Evolutionary conservation across 2,888 invertebrate genomes (phyloP).

Genomic region (Itoplectis maculator): DNA sequence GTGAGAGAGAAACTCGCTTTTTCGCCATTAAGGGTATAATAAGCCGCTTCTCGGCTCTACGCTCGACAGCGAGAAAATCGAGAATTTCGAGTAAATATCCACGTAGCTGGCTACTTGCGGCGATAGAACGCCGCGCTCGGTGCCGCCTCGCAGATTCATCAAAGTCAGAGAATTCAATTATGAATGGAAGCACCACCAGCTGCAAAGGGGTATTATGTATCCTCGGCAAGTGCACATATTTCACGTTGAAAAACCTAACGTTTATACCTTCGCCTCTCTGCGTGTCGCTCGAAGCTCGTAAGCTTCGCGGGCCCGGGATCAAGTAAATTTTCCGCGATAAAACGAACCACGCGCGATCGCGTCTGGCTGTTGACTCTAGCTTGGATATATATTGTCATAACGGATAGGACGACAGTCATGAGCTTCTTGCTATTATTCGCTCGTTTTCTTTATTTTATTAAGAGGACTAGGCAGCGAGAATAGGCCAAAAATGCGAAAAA

Average conservation of each 20-base stretch:
- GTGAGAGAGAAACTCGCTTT: constrained; percentile 32
- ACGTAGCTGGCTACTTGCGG: constrained; percentile 16
- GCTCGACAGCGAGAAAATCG: constrained; percentile 23
- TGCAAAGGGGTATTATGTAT: constrained; percentile 37
- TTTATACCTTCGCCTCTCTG: constrained; percentile 8
- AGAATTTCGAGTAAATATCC: constrained; percentile 70
- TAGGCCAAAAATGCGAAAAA: no score
- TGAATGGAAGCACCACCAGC: constrained; percentile 50
- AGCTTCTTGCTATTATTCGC: background rate
- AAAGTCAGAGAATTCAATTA: constrained; percentile 79
- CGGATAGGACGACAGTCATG: background rate
- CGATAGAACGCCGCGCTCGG: background rate
- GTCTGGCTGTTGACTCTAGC: background rate
- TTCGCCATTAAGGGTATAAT: constrained; percentile 46
- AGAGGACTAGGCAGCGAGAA: no score
- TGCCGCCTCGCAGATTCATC: constrained; percentile 72
- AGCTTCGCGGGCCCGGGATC: background rate
- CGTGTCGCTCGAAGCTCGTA: background rate
- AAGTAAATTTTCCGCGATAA: constrained; percentile 13
- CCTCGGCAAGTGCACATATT: constrained; percentile 40
- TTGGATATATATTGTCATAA: background rate
- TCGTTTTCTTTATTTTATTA: no score
- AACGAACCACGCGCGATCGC: background rate
- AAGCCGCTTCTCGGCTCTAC: constrained; percentile 21
- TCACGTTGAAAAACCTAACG: constrained; percentile 29